Evolutionary conservation across 2,888 invertebrate genomes (phyloP), one percentile per base, ranked within the genome.

Genomic region (Microplitis manilae): DNA sequence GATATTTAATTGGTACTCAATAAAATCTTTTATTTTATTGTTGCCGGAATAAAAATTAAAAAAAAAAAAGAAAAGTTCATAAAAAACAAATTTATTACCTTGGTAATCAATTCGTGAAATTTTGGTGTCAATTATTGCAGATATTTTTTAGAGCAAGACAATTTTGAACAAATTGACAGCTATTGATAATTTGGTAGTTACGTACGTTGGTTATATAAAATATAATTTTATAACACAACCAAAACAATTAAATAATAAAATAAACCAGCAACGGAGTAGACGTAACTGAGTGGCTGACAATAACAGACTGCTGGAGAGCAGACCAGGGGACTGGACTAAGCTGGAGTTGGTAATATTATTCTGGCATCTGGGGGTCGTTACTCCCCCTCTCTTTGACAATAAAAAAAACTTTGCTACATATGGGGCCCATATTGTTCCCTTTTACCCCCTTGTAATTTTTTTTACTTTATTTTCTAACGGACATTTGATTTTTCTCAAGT

Each of bases 251-350:
- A 30, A 30, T 30, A 30, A 30, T 30, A 30, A 30, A 30, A 50
- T 8, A 50, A 50, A 50, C 50, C 50, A 50, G 50, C 50, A 50
- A 50, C 30, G 30, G 30, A 65, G 65, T 65, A 65, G 65, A 65
- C 65, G 30, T 13, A 65, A 20, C 65, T 8, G 50, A 50, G 50
- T 50, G 30, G 30, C 65, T 30, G 30, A 65, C 65, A 65, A 65
- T 65, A 65, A 65, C 30, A 30, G 65, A 65, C 65, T 62, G 8
- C 62, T 65, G 65, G 30, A 65, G 50, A 50, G 50, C 65, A 30
- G 65, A 65, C 20, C 65, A 30, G 65, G 30, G 30, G 65, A 65
- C 50, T 50, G 50, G 50, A 50, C 50, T 50, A 50, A 50, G 13
- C 50, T 50, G 13, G 50, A 50, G 9, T 50, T 50, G 50, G 50